These are phyloP conservation scores for Drosophila subquinaria DNA, from an alignment of 2,888 invertebrate genomes.

Conservation along the genomic window DNA sequence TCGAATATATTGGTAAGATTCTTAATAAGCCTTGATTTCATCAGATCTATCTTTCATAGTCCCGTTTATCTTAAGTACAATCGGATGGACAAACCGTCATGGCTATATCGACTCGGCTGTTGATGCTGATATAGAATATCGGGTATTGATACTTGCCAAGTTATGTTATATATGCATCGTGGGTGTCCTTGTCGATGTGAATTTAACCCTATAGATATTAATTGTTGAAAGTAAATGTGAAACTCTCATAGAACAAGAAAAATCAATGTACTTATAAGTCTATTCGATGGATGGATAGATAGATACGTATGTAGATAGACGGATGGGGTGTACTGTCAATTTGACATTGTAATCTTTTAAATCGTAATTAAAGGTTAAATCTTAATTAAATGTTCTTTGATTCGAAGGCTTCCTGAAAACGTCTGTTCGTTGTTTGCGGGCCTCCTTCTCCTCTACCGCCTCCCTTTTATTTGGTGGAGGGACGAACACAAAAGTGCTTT, in stretches of 20 bases:
- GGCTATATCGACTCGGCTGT: background rate
- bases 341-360: constrained; percentile 69
- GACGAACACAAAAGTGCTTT: constrained; percentile 13
- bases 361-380: constrained; percentile 74
- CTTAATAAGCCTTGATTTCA: too few species aligned
- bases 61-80: too few species aligned
- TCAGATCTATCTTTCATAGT: too few species aligned
- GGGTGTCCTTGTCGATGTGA: constrained; percentile 23
- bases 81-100: too few species aligned
- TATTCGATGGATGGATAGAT: background rate
- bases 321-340: constrained; percentile 34
- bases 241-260: constrained; percentile 27
- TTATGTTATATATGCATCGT: background rate
- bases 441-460: background rate
- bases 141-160: background rate
- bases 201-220: constrained; percentile 34
- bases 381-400: constrained; percentile 70
- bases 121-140: background rate
- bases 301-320: constrained; percentile 4
- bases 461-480: background rate
- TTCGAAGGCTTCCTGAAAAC: constrained; percentile 11
- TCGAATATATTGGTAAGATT: background rate
- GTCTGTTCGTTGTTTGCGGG: constrained; percentile 3
- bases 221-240: constrained; percentile 29
- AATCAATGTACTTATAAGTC: constrained; percentile 14